Conservation (phyloP, 1,140 invertebrate species). For the Maniola jurtina region DNA sequence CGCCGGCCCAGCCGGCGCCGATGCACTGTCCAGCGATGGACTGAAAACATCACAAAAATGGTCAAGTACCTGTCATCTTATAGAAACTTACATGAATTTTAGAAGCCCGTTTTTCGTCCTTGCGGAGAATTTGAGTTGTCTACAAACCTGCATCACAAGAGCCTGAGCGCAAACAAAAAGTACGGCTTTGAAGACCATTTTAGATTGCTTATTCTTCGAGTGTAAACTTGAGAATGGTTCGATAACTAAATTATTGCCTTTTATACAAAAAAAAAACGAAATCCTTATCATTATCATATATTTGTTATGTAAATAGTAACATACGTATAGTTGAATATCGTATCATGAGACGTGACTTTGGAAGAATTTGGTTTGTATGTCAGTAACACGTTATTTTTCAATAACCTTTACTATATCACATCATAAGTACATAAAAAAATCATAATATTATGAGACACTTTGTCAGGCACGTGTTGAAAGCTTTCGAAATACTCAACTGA, state of each 20-base stretch:
- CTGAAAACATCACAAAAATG: constrained; percentile 17
- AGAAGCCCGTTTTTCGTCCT: too few species aligned
- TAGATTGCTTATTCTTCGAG: constrained; percentile 1
- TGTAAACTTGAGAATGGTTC: constrained; percentile 2
- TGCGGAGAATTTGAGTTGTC: background rate
- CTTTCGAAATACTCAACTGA: too few species aligned
- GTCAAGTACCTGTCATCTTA: background rate
- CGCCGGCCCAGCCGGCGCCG: constrained; percentile 10
- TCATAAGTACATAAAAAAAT: too few species aligned
- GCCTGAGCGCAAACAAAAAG: constrained; percentile 38
- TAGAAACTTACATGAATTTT: background rate
- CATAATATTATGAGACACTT: too few species aligned
- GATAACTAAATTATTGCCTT: background rate
- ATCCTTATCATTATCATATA: background rate
- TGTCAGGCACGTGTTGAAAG: too few species aligned
- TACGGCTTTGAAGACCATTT: constrained; percentile 24
- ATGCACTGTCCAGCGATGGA: constrained; percentile 26
- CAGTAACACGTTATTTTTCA: too few species aligned
- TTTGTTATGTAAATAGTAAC: background rate
- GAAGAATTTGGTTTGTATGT: background rate
- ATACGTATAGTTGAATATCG: background rate
- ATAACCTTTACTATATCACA: too few species aligned
- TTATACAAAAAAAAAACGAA: background rate
- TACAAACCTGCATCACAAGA: constrained; percentile 35
- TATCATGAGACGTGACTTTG: background rate